Evolutionary conservation across 2,113 vertebrate species (phyloP), one percentile per base, ranked within the genome.

Genomic region (Charadrius vociferus): DNA sequence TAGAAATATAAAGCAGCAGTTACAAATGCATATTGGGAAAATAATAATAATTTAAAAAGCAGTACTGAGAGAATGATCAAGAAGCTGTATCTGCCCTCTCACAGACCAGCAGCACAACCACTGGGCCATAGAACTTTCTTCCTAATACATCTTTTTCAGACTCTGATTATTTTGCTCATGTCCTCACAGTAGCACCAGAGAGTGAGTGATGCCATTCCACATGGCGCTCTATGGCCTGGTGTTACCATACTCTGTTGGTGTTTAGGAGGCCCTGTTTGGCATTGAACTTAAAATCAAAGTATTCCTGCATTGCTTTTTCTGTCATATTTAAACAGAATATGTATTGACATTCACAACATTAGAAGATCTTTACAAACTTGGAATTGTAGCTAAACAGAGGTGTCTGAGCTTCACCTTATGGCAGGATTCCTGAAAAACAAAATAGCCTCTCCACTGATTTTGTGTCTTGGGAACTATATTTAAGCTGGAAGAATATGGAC

Each of bases 171-270:
- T 17, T 17, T 30, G 5, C 11, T 22, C 8, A 5, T 66, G 17
- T 32, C 12, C 41, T 62, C 34, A 24, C 8, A 62, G 9, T 14
- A 62, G 56, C 34, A 39, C 10, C 16, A 4, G 1, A 15, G 17
- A 18, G 13, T 47, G 47, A 62, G 8, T 26, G 18, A 49, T 66
- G 56, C 9, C 11, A 47, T 32, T 8, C 26, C 22, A 14, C 12
- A 7, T 4, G 9, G 10, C 10, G 7, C 21, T 45, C 32, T 34
- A 9, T 8, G 7, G 16, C 15, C 66, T 56, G 36, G 8, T 75
- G 26, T 27, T 45, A 32, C 0, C 0, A 21, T 14, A 7, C 3
- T n/a, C 26, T 55, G 3, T 17, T 56, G 10, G 12, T n/a, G 15
- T 34, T 68, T 53, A n/a, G 45, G 37, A 68, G 37, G 10, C 14